A percentile compares a stretch with the other conserved stretches of the same genome.
Evolutionary conservation across 2,888 invertebrate species (phyloP).

Genomic region (Tricholauxania praeusta): DNA sequence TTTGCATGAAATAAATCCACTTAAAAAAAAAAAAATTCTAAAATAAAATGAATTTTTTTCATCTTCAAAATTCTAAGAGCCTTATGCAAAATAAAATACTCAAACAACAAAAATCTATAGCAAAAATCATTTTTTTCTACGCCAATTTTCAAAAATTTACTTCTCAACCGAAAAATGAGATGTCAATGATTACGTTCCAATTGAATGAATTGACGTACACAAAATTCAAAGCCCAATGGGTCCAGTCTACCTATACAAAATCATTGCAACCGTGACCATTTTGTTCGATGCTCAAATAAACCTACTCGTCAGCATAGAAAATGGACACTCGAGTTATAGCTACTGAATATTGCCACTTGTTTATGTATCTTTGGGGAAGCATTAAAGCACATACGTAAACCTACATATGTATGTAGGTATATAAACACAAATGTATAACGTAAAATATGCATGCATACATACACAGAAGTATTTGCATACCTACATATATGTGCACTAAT

Average conservation of each 20-base stretch:
- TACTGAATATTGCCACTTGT: slow-evolving; percentile 10
- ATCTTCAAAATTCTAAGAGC: no score
- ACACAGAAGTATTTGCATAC: background rate
- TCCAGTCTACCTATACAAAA: slow-evolving; percentile 1
- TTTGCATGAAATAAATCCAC: no score
- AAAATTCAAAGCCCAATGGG: background rate
- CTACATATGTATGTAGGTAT: background rate
- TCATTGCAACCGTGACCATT: background rate
- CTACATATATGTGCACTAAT: background rate
- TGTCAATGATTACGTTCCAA: slow-evolving; percentile 33
- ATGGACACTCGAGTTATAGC: background rate
- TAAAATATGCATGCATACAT: slow-evolving; percentile 9
- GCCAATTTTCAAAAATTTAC: no score
- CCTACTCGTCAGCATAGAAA: background rate
- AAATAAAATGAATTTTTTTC: no score
- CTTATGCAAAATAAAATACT: background rate
- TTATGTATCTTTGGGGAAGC: slow-evolving; percentile 26
- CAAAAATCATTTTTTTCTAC: no score
- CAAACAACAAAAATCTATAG: background rate
- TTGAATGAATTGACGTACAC: slow-evolving; percentile 14
- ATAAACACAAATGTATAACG: slow-evolving; percentile 1
- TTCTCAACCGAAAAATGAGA: slow-evolving; percentile 20
- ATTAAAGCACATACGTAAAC: slow-evolving; percentile 10
- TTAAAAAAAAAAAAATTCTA: no score
- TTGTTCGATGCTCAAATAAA: background rate